Base-by-base conservation (phyloP, 2,113 vertebrate species). In the Leptosomus discolor region DNA sequence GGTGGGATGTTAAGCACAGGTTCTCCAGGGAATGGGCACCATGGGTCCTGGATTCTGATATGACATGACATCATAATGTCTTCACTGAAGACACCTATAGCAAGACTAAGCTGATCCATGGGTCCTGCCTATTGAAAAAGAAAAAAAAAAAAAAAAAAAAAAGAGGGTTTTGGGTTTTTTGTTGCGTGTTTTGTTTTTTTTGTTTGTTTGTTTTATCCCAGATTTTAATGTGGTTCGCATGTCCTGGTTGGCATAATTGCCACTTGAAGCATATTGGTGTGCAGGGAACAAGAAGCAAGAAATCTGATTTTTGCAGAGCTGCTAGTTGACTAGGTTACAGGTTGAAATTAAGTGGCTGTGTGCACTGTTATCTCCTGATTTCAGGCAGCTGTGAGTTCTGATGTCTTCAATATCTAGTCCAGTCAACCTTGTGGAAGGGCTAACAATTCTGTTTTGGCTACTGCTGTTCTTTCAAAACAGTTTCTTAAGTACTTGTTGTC, bases 41-140 rank as follows among this genome's bases (percentile, higher is more conserved):
- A 2, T 1, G 12, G 41, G 3, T 39, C 32, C 14, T 51, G 36
- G 27, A 14, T 60, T 70, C 29, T 65, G 50, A 11, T 29, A 8
- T 1, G 1, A 2, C 27, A 8, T 1, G 1, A 2, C 27, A 16
- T 22, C 24, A 5, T 12, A 9, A 45, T 32, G 20, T 39, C 23
- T 61, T 56, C 30, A 22, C 4, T n/a, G 22, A 61, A 56, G 21
- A 29, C 12, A 20, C 11, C 30, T 54, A 7, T 1, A 29, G 18
- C n/a, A 51, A 67, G 4, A 58, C 14, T 10, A 39, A 71, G 68
- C 32, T 71, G 30, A 41, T 50, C 23, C 12, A 27, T 27, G 4
- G 5, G 4, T 63, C 18, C 18, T 70, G 5, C 27, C 5, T 53
- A 11, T n/a, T 45, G 8, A 8, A 73, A 57, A 36, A 27, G 56